Base-by-base conservation (phyloP, 2,888 invertebrate species). In the Theretra japonica region DNA sequence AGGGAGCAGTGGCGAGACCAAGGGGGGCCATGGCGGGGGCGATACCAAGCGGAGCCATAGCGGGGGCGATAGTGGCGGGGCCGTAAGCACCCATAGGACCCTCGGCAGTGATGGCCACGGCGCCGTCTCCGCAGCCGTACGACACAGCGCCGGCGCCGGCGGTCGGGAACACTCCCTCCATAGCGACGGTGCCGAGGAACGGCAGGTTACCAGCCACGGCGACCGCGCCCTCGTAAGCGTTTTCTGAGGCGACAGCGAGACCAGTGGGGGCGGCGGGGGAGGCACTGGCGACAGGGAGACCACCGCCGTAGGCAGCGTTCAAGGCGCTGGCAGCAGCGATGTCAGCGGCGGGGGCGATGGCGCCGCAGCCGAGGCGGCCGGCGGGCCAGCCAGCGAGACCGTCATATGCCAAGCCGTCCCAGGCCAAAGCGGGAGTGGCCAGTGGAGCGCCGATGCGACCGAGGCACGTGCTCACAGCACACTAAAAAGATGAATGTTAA, bases 121-220 rank as follows among this genome's bases (percentile, higher is more conserved):
- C 65, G 8, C 73, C 71, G 56, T 74, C 70, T 6, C 70, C 73
- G 71, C 76, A 73, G 30, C 75, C 72, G 75, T 76, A 77, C 0
- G 79, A 75, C 19, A 84, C 79, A 0, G 77, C 75, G 5, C 85
- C 85, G 30, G 77, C 72, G 0, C 85, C 85, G 19, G 74, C 72
- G 5, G 82, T 80, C 2, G 84, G 81, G 19, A 84, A 70, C 4
- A 78, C 73, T 4, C 86, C 87, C 73, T 85, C 83, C 68, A 86
- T 68, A 41, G 74, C 77, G 1, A 83, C 82, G 3, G 83, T 74
- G 19, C 81, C 80, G 4, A 83, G 68, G 72, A 82, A 79, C 17
- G 83, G 83, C 72, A 83, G 69, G 68, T 80, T 75, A 15, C 82
- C 80, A 59, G 0, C 3, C 0, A 76, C 75, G 7, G 25, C 65